Evolutionary conservation across 1,140 invertebrate species (phyloP).

Genomic region (Melanaphis sacchari): DNA sequence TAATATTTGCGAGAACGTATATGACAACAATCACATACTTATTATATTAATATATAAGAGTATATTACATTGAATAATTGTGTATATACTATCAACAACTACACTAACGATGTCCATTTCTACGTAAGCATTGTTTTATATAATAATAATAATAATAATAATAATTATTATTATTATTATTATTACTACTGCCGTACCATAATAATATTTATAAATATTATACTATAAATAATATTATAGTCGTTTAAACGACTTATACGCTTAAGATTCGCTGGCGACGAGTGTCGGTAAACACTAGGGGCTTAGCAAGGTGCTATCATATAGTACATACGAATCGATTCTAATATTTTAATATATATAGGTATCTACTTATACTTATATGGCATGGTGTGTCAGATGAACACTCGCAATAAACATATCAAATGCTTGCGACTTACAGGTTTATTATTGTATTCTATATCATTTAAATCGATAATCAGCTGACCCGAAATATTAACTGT

Average conservation of each 20-base stretch:
- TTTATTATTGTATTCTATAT: not conserved
- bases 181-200: not conserved
- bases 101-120: not conserved
- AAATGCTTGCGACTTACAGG: not conserved
- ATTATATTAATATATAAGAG: not conserved
- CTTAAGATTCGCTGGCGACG: not conserved
- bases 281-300: not conserved
- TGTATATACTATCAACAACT: not conserved
- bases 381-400: not conserved
- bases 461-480: not conserved
- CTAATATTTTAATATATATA: not conserved
- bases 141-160: too few species aligned
- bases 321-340: not conserved
- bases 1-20: not conserved
- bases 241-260: not conserved
- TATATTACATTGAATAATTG: not conserved
- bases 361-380: not conserved
- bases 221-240: not conserved
- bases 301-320: constrained; percentile 1
- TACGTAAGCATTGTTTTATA: not conserved
- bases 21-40: not conserved
- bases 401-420: not conserved
- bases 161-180: not conserved
- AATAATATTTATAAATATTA: constrained; percentile 13
- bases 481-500: not conserved